Evolutionary conservation across 2,113 vertebrate species (phyloP).

Genomic region (Solenodon paradoxus): DNA sequence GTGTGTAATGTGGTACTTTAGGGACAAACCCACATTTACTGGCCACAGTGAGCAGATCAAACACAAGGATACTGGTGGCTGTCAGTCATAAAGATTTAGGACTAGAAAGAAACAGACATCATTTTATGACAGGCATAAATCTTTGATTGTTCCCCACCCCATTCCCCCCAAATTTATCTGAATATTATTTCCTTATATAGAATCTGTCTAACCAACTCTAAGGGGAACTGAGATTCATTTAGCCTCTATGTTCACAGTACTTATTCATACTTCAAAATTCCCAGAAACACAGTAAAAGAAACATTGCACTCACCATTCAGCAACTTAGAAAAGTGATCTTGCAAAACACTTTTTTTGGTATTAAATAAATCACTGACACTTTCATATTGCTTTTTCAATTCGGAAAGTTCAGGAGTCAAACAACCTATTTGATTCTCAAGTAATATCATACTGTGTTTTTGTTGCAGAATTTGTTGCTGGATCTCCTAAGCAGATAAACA

Average conservation of each 20-base stretch:
- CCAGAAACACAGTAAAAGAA: not conserved
- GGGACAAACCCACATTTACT: not conserved
- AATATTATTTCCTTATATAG: not conserved
- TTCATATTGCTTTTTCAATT: slow-evolving; percentile 85
- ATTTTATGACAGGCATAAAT: not conserved
- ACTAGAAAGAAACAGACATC: not conserved
- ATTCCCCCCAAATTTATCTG: not conserved
- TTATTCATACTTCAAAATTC: not conserved
- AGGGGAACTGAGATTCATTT: not conserved
- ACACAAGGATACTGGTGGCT: not conserved
- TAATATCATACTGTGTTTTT: slow-evolving; percentile 86
- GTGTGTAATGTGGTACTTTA: not conserved
- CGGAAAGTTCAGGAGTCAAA: slow-evolving; percentile 87
- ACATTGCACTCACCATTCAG: slow-evolving; percentile 82
- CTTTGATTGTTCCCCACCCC: not conserved
- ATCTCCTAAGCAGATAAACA: slow-evolving; percentile 83
- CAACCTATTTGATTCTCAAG: slow-evolving; percentile 88
- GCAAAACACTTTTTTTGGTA: slow-evolving; percentile 89
- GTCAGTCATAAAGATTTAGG: not conserved
- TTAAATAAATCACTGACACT: slow-evolving; percentile 88
- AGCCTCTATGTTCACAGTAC: not conserved
- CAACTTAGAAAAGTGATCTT: slow-evolving; percentile 86
- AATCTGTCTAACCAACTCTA: not conserved
- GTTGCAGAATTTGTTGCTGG: slow-evolving; percentile 87
- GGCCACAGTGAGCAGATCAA: not conserved